Evolutionary conservation across 2,888 invertebrate genomes (phyloP), one percentile per base, ranked within the genome.

Genomic region (Hemithea aestivaria): DNA sequence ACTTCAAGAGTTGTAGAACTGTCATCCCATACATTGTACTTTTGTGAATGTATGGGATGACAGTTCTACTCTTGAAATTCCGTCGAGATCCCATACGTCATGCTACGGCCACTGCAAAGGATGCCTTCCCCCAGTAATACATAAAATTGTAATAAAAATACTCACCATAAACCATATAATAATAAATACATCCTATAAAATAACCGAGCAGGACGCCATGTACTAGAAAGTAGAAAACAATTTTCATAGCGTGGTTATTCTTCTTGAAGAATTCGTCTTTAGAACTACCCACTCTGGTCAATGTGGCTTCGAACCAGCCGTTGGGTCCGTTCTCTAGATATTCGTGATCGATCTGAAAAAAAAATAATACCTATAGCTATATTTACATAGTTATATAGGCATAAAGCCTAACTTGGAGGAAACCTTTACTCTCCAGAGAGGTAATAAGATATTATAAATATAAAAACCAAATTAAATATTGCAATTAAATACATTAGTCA

Each of bases 161-260:
- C 83, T 80, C 30, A 84, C 84, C 61, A 39, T 56, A 58, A 50
- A 46, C 62, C 2, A 76, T 23, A 68, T 74, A 77, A 49, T 83
- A 81, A 51, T 82, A 76, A 6, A 82, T 28, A 34, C 75, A 68
- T 1, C 73, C 82, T 7, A 80, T 58, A 36, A 87, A 87, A 44
- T 71, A 85, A 1, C 80, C 83, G 1, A 82, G 35, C 0, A 78
- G 66, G 0, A 74, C 9, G 0, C 79, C 82, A 22, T 85, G 83
- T 0, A 82, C 21, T 0, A 73, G 22, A 11, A 82, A 80, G 1
- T 69, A 24, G 2, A 52, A 22, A 1, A 80, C 38, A 0, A 56
- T 67, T 31, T 59, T 69, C 48, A 87, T 47, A 0, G 58, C 41
- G 0, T 64, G 55, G 0, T 62, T 37, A 55, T 83, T 78, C 9